Evolutionary conservation across 2,797 vertebrate genomes (phyloP).

Genomic region (Thripadectes ignobilis): DNA sequence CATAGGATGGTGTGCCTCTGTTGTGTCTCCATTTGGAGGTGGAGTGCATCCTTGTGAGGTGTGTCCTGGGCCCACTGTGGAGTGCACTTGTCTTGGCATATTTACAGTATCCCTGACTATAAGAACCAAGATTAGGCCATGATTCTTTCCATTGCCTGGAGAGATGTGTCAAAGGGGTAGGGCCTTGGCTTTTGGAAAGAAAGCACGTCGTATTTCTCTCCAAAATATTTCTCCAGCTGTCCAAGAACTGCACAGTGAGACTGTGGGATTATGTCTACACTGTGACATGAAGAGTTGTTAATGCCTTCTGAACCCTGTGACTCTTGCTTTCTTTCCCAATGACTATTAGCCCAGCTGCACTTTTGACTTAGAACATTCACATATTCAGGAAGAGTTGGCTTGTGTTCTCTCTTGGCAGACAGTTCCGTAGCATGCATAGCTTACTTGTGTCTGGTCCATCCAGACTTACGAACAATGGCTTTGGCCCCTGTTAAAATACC

Average conservation of each 20-base stretch:
- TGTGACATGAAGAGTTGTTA: neutral
- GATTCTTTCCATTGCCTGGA: neutral
- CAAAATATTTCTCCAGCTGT: constrained; percentile 37
- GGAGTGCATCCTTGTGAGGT: neutral
- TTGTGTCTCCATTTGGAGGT: neutral
- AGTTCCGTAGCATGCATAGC: neutral
- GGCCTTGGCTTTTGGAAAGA: neutral
- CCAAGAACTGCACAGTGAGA: constrained; percentile 7
- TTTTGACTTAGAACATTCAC: constrained; percentile 8
- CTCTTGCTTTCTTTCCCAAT: constrained; percentile 18
- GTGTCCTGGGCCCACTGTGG: neutral
- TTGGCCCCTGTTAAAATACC: neutral
- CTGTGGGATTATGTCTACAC: constrained; percentile 4
- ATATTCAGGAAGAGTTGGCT: neutral
- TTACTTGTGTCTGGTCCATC: constrained; percentile 12
- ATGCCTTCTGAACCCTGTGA: neutral
- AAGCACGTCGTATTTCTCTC: neutral
- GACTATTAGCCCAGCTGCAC: constrained; percentile 26
- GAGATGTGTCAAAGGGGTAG: neutral
- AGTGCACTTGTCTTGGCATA: neutral
- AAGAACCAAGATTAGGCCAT: rapidly evolving
- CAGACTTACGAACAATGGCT: neutral
- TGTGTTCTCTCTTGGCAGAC: constrained; percentile 18
- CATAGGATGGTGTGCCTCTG: neutral
- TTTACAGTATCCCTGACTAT: neutral